Evolutionary conservation across 1,140 invertebrate genomes (phyloP), one percentile per base, ranked within the genome.

Genomic region (Macrosteles quadrilineatus): DNA sequence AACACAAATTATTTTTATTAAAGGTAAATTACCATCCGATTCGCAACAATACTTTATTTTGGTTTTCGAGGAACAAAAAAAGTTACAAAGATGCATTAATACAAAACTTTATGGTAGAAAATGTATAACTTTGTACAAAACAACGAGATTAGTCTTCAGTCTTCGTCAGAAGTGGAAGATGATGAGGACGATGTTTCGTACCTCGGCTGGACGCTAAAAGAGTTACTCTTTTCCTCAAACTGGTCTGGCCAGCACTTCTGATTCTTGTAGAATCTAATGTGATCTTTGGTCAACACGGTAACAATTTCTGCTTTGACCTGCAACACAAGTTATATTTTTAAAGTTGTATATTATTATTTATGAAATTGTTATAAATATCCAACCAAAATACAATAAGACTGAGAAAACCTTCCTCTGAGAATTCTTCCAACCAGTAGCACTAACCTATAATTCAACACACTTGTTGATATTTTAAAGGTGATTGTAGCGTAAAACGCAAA

Each of bases 191-290:
- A n/a, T 6, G n/a, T n/a, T 3, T 19, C n/a, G 21, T 50, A 23
- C 6, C 4, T 50, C n/a, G 47, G 47, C n/a, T 50, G 47, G 21
- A 50, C 47, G n/a, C n/a, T 50, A 6, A 50, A 23, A 6, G 17
- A 19, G 6, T 50, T 23, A 6, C n/a, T 50, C n/a, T 50, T 40
- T 32, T 64, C 59, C 4, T 59, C 50, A 25, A 69, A 69, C 1
- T 45, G 30, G 1, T 32, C 67, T 3, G 90, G 90, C 94, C 94
- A 96, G 53, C 88, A 80, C 67, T 88, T 88, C 71, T 92, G 86
- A 57, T 89, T 83, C 77, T 90, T 89, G 70, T 91, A 92, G 80
- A 89, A 90, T 79, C 89, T 91, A 27, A 96, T 91, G 71, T 96
- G 91, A 47, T 94, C 89, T 73, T 87, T 88, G 25, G 90, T 90